Base-by-base conservation (phyloP, 2,113 vertebrate genomes). In the Protobothrops mucrosquamatus region DNA sequence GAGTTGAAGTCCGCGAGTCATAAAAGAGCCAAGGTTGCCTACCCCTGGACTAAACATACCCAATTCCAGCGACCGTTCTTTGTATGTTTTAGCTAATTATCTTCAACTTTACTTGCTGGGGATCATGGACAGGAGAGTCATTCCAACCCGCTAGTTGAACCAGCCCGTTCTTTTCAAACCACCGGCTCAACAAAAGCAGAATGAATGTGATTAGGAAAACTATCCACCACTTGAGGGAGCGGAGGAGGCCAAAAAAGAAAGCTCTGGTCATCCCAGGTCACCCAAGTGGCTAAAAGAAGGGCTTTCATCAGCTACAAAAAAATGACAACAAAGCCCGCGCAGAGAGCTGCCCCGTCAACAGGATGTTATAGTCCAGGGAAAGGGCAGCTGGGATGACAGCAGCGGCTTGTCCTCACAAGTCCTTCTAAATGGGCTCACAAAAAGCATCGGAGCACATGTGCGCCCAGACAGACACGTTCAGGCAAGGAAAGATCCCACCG, bases 291-390 rank as follows among this genome's bases (percentile, higher is more conserved):
- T 86, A 1, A 26, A 81, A 55, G n/a, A 8, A 57, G 2, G 15
- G 1, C 88, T 89, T 43, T 43, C 56, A 89, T 61, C 22, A 18
- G n/a, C n/a, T 43, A 43, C 74, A 39, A 55, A 54, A 54, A 54
- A 9, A 18, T 7, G 12, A 92, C 20, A 95, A 93, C 64, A 95
- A 91, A 90, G 69, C n/a, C 69, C 15, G 91, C 92, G 88, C 88
- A 48, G n/a, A n/a, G n/a, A n/a, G n/a, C n/a, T n/a, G n/a, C n/a
- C n/a, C 6, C 20, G 23, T 15, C 43, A 87, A 43, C 4, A n/a
- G 26, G 48, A 34, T 18, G 3, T 43, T 56, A 48, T n/a, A 43
- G 43, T 3, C 43, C 43, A 7, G 39, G 43, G 59, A 24, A 15
- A 39, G 12, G 90, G 3, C 39, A 46, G 26, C 22, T 0, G 26